Base-by-base conservation (phyloP, 2,888 invertebrate species). In the Linnaemya vulpina region DNA sequence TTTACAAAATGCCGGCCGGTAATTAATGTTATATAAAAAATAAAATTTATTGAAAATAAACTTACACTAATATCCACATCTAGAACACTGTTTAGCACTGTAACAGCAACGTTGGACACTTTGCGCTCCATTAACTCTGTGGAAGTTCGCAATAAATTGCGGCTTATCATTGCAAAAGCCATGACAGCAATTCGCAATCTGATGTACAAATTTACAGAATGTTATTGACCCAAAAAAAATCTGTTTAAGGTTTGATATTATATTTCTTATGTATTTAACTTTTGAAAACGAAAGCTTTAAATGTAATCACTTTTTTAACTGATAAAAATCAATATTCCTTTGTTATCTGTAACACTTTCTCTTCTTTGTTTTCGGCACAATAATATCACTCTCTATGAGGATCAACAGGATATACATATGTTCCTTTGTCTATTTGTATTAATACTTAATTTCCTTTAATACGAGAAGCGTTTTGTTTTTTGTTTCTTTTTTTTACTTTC, bases 81-180 rank as follows among this genome's bases (percentile, higher is more conserved):
- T 79, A 86, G 81, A 51, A 70, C 74, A 51, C 86, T 79, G 82
- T 88, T 86, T 46, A 86, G 25, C 58, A 89, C 78, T 43, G 89
- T 81, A 81, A 88, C 88, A 81, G 83, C 81, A 43, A 84, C 87
- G 55, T 84, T 83, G 53, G 88, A 87, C 86, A 90, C 89, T 88
- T 89, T 90, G 87, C 90, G 90, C 86, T 90, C 91, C 88, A 91
- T 87, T 84, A 90, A 88, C 87, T 91, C 91, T 87, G 88, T 89
- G 80, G 90, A 91, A 86, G 90, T 89, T 80, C 90, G 90, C 89
- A 90, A 88, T 73, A 91, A 84, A 67, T 87, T 86, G 76, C 90
- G 90, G 77, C 90, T 90, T 51, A 90, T 88, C 87, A 90, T 88
- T 53, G 88, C 88, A 84, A 90, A 89, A 65, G 89, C 89, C 91